These are phyloP conservation scores for Anguilla pacifica DNA, from an alignment of 2,797 vertebrate species.

Conservation along the genomic window DNA sequence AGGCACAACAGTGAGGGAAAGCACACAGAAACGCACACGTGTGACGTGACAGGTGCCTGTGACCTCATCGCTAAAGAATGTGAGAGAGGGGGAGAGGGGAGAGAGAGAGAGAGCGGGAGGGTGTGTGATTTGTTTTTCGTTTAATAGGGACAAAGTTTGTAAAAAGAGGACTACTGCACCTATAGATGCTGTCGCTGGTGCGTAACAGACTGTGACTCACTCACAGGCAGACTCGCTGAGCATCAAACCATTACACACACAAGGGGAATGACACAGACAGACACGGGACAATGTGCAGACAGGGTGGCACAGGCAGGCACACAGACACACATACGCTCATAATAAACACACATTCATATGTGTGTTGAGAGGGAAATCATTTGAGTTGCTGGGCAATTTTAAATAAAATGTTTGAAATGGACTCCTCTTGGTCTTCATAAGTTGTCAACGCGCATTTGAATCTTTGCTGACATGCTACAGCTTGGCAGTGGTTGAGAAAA, in stretches of 20 bases:
- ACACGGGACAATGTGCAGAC: constrained; percentile 52
- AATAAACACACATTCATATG: not conserved
- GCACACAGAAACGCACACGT: constrained; percentile 20
- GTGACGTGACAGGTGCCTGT: constrained; percentile 38
- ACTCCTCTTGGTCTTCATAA: not conserved
- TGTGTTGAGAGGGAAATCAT: not conserved
- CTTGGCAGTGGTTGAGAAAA: not conserved
- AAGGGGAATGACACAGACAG: constrained; percentile 34
- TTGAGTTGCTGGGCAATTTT: not conserved
- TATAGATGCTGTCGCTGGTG: not conserved
- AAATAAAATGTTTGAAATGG: not conserved
- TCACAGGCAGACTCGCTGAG: not conserved
- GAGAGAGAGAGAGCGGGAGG: not conserved
- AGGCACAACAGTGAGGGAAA: not conserved
- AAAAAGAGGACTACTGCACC: constrained; percentile 1
- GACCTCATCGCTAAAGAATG: constrained; percentile 68
- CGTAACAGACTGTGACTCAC: not conserved
- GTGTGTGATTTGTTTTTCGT: not conserved
- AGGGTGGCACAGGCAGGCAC: constrained; percentile 36
- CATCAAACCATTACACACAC: constrained; percentile 11
- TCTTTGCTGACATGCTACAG: not conserved
- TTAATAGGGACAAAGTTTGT: not conserved
- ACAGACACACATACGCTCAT: constrained; percentile 43
- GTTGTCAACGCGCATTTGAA: not conserved
- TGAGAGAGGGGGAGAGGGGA: constrained; percentile 49